Evolutionary conservation across 2,113 vertebrate genomes (phyloP).

Genomic region (Toxotes jaculatrix): DNA sequence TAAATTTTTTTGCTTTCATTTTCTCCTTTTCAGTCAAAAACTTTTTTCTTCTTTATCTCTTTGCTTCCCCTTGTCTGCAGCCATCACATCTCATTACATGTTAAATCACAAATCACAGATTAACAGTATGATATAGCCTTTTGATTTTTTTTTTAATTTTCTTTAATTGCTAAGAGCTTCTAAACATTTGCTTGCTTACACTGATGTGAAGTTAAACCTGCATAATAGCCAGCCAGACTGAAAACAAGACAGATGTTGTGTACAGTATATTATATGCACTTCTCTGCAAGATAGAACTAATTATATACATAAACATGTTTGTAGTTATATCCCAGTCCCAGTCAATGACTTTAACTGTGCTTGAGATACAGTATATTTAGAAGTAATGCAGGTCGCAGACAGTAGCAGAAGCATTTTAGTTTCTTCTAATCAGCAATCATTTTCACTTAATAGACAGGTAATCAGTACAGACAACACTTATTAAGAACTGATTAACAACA

Average conservation of each 20-base stretch:
- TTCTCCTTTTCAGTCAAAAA: no score
- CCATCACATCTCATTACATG: neutral
- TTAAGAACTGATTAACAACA: slow-evolving; percentile 13
- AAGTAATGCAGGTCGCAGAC: neutral
- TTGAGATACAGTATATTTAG: neutral
- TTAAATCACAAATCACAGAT: neutral
- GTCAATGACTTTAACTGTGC: no score
- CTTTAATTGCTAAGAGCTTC: neutral
- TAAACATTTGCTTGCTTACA: neutral
- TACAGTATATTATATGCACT: no score
- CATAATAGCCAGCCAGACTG: neutral
- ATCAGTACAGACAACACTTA: slow-evolving; percentile 30
- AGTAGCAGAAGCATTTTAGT: neutral
- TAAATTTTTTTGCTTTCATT: neutral
- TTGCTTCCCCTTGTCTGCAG: neutral
- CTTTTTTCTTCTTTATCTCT: neutral
- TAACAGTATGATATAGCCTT: neutral
- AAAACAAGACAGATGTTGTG: neutral
- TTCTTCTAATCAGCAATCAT: slow-evolving; percentile 14
- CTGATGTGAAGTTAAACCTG: neutral
- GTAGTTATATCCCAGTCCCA: neutral
- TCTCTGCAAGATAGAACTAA: neutral
- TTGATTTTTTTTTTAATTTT: neutral
- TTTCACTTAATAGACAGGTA: slow-evolving; percentile 19
- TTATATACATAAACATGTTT: neutral